Evolutionary conservation across 1,140 invertebrate genomes (phyloP).

Genomic region (Aphis gossypii): DNA sequence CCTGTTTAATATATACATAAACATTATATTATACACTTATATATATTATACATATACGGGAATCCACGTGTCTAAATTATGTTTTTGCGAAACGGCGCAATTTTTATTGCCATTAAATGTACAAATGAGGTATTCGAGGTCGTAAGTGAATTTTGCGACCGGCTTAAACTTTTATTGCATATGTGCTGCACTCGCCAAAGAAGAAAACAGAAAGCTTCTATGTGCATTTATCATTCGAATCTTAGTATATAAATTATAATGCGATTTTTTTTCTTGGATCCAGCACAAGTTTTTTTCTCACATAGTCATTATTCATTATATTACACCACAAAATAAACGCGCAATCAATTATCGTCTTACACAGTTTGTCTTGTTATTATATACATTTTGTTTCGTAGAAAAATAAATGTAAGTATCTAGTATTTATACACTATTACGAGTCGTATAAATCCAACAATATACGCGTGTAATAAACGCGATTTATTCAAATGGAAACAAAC

Average conservation of each 20-base stretch:
- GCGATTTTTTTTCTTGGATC: conserved; percentile 27
- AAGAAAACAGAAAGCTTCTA: conserved; percentile 12
- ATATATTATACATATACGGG: background rate
- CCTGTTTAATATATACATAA: too few species aligned
- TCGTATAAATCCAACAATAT: background rate
- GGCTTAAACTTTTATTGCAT: background rate
- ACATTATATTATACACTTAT: background rate
- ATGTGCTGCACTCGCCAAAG: background rate
- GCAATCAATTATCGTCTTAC: conserved; percentile 24
- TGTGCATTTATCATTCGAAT: background rate
- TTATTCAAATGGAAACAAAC: background rate
- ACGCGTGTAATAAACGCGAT: background rate
- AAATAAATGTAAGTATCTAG: conserved; percentile 4
- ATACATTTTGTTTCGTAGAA: conserved; percentile 5
- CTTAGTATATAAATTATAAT: background rate
- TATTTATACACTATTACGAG: background rate
- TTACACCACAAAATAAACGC: background rate
- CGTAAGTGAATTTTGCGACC: background rate
- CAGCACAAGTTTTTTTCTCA: background rate
- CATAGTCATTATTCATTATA: background rate
- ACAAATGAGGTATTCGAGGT: background rate
- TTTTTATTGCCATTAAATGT: background rate
- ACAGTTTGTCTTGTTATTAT: conserved; percentile 5
- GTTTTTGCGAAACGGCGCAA: background rate
- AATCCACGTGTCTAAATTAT: background rate